Evolutionary conservation across 2,113 vertebrate genomes (phyloP).

Genomic region (Electrona antarctica): DNA sequence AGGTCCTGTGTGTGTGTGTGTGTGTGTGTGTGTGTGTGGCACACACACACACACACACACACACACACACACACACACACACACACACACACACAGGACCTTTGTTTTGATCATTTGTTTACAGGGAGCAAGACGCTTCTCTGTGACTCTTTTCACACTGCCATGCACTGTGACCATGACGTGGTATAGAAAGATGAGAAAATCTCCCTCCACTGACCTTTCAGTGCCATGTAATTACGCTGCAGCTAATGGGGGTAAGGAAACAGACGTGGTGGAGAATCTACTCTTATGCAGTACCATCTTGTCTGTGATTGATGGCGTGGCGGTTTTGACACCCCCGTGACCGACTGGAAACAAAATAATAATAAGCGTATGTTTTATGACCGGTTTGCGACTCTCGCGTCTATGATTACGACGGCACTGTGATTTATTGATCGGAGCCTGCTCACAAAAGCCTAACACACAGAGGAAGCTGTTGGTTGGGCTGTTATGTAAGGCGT

Average conservation of each 20-base stretch:
- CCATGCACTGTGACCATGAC: conserved; percentile 25
- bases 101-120: conserved; percentile 64
- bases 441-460: conserved; percentile 35
- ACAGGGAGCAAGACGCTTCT: neutral
- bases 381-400: conserved; percentile 35
- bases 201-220: conserved; percentile 51
- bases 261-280: neutral
- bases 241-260: neutral
- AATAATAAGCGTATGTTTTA: conserved; percentile 54
- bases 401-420: conserved; percentile 52
- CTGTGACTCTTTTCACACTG: no score
- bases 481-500: conserved; percentile 51
- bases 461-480: conserved; percentile 48
- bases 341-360: conserved; percentile 41
- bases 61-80: neutral
- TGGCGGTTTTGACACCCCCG: conserved; percentile 50
- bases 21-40: no score
- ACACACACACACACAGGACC: conserved; percentile 11
- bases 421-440: conserved; percentile 50
- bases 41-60: conserved; percentile 21
- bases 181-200: conserved; percentile 48
- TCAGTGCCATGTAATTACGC: conserved; percentile 40
- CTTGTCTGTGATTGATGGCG: conserved; percentile 17
- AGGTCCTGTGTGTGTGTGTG: no score
- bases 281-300: conserved; percentile 12